Conservation (phyloP, 1,140 invertebrate genomes). For the Heterodera carotae region DNA sequence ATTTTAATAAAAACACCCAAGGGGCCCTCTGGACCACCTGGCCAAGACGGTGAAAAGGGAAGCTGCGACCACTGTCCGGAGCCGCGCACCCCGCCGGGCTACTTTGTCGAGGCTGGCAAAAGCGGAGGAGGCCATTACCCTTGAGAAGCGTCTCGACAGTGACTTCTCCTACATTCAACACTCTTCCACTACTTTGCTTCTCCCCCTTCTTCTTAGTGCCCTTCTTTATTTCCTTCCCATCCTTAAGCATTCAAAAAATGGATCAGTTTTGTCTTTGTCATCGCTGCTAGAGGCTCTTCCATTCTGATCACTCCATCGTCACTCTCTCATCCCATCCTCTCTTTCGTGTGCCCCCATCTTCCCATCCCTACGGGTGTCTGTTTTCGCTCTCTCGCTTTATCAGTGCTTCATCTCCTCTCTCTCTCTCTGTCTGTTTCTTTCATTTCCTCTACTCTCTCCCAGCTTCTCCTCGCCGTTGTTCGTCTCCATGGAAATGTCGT, state of each 20-base stretch:
- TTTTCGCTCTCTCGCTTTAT: background rate
- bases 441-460: background rate
- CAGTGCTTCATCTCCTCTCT: background rate
- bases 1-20: background rate
- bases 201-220: too few species aligned
- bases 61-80: slow-evolving; percentile 61
- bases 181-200: background rate
- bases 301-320: background rate
- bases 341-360: slow-evolving; percentile 1
- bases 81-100: slow-evolving; percentile 62
- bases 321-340: slow-evolving; percentile 13
- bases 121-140: slow-evolving; percentile 27
- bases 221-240: background rate
- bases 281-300: background rate
- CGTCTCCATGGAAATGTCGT: background rate
- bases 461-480: background rate
- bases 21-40: slow-evolving; percentile 56
- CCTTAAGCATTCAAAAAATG: slow-evolving; percentile 7
- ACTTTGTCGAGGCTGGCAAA: slow-evolving; percentile 37
- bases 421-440: background rate
- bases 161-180: background rate
- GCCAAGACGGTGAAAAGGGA: slow-evolving; percentile 62
- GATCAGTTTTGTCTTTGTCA: background rate
- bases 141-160: background rate
- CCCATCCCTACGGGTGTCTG: background rate